These are phyloP conservation scores for Caenorhabditis uteleia DNA, from an alignment of 2,888 invertebrate species.

Conservation along the genomic window DNA sequence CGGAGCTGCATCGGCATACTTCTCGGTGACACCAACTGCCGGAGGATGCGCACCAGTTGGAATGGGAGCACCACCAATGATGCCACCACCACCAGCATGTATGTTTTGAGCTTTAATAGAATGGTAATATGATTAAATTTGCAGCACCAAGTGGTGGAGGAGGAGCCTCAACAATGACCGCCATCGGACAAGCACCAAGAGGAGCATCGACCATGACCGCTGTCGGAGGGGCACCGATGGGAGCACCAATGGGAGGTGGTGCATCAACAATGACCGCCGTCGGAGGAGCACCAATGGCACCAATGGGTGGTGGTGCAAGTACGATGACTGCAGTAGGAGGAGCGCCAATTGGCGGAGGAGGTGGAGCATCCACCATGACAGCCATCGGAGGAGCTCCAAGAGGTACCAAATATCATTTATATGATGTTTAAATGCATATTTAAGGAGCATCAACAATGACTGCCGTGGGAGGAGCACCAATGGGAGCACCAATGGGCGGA, in stretches of 20 bases:
- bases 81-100: neutral
- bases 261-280: conserved; percentile 57
- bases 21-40: neutral
- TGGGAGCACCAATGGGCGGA: conserved; percentile 11
- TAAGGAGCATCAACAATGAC: conserved; percentile 18
- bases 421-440: too few species aligned
- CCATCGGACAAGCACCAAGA: too few species aligned
- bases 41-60: neutral
- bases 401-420: too few species aligned
- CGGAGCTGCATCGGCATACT: conserved; percentile 6
- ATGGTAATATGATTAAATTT: neutral
- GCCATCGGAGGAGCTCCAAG: conserved; percentile 14
- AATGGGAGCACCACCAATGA: too few species aligned
- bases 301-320: conserved; percentile 26
- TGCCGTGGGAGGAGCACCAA: conserved; percentile 14
- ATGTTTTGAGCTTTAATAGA: neutral
- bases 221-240: conserved; percentile 39
- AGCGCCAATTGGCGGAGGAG: conserved; percentile 19
- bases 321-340: conserved; percentile 41
- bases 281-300: conserved; percentile 39
- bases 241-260: conserved; percentile 44
- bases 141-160: conserved; percentile 7
- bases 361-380: conserved; percentile 11
- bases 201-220: conserved; percentile 53
- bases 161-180: conserved; percentile 42